These are phyloP conservation scores for Poeciliopsis turrubarensis DNA, from an alignment of 2,113 vertebrate species.

Conservation along the genomic window DNA sequence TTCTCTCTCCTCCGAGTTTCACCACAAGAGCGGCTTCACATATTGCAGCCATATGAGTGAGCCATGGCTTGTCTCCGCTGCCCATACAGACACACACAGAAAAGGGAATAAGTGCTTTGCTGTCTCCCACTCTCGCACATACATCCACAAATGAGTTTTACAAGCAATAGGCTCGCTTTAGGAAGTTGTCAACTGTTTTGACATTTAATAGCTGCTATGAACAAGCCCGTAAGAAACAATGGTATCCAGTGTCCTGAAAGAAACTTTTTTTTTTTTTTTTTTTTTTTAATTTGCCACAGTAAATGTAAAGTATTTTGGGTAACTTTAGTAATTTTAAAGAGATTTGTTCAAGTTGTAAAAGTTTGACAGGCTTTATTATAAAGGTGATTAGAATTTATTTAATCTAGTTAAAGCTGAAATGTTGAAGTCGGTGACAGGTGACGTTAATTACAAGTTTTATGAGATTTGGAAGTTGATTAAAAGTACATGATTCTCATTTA, in stretches of 20 bases:
- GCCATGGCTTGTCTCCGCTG: conserved; percentile 55
- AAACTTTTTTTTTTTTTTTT: neutral
- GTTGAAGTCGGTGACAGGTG: neutral
- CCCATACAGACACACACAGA: conserved; percentile 30
- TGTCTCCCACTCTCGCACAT: conserved; percentile 54
- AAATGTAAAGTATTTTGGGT: conserved; percentile 9
- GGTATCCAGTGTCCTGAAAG: conserved; percentile 61
- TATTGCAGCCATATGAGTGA: conserved; percentile 78
- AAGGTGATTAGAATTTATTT: neutral
- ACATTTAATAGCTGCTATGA: conserved; percentile 73
- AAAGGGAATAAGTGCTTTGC: conserved; percentile 50
- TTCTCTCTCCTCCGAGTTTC: conserved; percentile 66
- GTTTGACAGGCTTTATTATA: conserved; percentile 22
- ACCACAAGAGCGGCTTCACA: conserved; percentile 74
- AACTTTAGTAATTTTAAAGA: conserved; percentile 18
- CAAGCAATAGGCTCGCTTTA: conserved; percentile 74
- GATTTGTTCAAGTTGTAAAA: conserved; percentile 15
- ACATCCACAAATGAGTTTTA: conserved; percentile 65
- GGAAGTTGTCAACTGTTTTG: conserved; percentile 75
- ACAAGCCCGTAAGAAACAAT: conserved; percentile 68
- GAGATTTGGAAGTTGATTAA: neutral
- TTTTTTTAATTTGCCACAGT: neutral
- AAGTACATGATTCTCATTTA: conserved; percentile 10
- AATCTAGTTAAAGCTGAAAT: neutral
- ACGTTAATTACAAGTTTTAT: neutral